These are phyloP conservation scores for Solenodon paradoxus DNA, from an alignment of 2,113 vertebrate species.

Conservation along the genomic window DNA sequence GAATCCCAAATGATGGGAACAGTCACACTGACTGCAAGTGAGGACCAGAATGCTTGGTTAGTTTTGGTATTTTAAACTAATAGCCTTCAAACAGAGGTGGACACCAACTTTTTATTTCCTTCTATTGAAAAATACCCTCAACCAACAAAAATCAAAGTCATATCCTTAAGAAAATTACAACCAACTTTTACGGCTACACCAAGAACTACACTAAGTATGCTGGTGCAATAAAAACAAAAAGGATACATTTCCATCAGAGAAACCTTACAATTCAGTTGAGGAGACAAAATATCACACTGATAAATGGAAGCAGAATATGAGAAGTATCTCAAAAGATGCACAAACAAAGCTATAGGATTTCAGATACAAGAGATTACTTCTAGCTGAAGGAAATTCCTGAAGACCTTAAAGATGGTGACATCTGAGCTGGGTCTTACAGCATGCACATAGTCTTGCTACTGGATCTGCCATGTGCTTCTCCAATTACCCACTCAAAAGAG, in stretches of 20 bases:
- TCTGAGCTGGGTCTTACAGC: neutral
- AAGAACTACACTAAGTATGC: neutral
- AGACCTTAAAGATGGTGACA: neutral
- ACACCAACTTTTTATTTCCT: neutral
- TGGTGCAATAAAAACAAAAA: neutral
- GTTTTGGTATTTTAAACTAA: conserved; percentile 22
- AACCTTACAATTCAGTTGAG: neutral
- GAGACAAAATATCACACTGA: neutral
- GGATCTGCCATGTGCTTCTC: conserved; percentile 21
- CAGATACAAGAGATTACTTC: conserved; percentile 41
- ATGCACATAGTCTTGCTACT: neutral
- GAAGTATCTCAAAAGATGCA: neutral
- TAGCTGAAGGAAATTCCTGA: neutral
- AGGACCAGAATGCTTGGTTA: neutral
- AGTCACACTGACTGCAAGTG: conserved; percentile 27
- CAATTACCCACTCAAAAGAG: conserved; percentile 20
- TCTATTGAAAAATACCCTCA: neutral
- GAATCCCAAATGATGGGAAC: conserved; percentile 49
- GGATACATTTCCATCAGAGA: neutral
- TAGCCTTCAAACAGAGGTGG: neutral
- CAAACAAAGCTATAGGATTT: conserved; percentile 45
- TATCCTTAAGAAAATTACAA: neutral
- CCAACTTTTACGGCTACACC: neutral
- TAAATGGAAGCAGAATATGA: neutral
- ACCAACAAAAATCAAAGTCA: neutral